Conservation (phyloP, 2,797 vertebrate genomes). For the Typhlichthys subterraneus region DNA sequence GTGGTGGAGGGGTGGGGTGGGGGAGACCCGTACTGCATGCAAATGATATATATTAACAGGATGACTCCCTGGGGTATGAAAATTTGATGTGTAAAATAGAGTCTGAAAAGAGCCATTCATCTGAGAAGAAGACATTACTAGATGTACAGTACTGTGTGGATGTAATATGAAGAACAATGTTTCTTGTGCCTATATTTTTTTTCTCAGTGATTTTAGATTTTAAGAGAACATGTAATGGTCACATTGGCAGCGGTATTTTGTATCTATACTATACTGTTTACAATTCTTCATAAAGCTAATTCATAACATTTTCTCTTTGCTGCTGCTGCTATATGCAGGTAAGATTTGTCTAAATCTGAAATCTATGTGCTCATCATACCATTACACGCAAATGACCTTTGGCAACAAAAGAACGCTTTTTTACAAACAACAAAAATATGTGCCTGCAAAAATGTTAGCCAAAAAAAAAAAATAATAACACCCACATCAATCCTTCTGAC, state of each 20-base stretch:
- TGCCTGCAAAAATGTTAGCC: background rate
- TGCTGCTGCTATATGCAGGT: slow-evolving; percentile 56
- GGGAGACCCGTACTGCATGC: background rate
- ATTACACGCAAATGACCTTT: slow-evolving; percentile 39
- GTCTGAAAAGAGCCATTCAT: no score
- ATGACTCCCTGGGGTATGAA: background rate
- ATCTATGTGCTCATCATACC: slow-evolving; percentile 29
- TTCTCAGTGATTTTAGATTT: background rate
- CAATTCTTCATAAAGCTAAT: slow-evolving; percentile 27
- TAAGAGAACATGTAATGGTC: slow-evolving; percentile 24
- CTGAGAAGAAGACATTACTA: no score
- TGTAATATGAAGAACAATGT: no score
- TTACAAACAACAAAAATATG: slow-evolving; percentile 6
- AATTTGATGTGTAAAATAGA: background rate
- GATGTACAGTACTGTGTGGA: no score
- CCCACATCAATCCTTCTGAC: background rate
- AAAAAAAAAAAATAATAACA: no score
- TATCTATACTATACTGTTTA: slow-evolving; percentile 13
- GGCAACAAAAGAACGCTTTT: slow-evolving; percentile 21
- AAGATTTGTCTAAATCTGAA: slow-evolving; percentile 45
- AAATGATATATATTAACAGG: background rate
- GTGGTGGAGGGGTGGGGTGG: no score
- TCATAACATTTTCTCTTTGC: slow-evolving; percentile 15
- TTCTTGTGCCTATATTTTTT: no score
- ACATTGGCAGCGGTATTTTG: slow-evolving; percentile 12